Percentiles rank a stretch among this genome's conserved stretches.
phyloP scores from a whole-genome alignment of 2,888 invertebrate genomes.

The Xanthorhoe spadicearia region DNA sequence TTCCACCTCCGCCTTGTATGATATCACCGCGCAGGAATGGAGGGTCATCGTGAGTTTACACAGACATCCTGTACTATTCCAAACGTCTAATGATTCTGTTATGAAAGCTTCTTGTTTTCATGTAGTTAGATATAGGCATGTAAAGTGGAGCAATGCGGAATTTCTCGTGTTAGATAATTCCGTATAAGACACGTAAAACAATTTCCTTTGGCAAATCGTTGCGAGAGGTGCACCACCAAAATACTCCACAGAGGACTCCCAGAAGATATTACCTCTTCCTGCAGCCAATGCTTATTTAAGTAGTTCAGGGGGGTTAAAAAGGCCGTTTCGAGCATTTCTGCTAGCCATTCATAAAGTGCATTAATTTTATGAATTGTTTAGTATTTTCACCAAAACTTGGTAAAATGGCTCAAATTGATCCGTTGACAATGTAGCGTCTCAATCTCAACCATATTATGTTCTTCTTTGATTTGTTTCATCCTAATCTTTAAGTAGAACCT shows the following conservation, averaged over 20 bases:
- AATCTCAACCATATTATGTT: too few relatives aligned
- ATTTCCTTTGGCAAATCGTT: background rate
- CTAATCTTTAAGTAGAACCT: too few relatives aligned
- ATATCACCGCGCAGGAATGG: slow-evolving; percentile 54
- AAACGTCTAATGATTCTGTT: slow-evolving; percentile 28
- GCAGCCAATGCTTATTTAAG: too few relatives aligned
- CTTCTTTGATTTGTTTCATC: too few relatives aligned
- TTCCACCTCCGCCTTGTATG: slow-evolving; percentile 53
- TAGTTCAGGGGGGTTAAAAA: too few relatives aligned
- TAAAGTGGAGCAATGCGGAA: slow-evolving; percentile 2
- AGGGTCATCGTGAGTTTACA: slow-evolving; percentile 42
- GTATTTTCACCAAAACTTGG: too few relatives aligned
- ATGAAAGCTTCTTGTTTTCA: slow-evolving; percentile 27
- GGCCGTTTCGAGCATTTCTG: too few relatives aligned
- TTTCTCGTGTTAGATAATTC: slow-evolving; percentile 1
- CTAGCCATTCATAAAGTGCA: too few relatives aligned
- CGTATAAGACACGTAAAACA: background rate
- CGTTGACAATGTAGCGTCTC: too few relatives aligned
- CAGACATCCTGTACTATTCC: slow-evolving; percentile 38
- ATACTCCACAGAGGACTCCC: background rate
- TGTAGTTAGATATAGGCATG: slow-evolving; percentile 6
- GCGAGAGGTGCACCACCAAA: background rate
- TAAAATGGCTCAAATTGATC: too few relatives aligned
- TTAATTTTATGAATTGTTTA: too few relatives aligned
- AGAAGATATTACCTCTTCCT: too few relatives aligned